Conservation (phyloP, 35 echinoderm and acorn worm genomes). For the Diadema setosum region DNA sequence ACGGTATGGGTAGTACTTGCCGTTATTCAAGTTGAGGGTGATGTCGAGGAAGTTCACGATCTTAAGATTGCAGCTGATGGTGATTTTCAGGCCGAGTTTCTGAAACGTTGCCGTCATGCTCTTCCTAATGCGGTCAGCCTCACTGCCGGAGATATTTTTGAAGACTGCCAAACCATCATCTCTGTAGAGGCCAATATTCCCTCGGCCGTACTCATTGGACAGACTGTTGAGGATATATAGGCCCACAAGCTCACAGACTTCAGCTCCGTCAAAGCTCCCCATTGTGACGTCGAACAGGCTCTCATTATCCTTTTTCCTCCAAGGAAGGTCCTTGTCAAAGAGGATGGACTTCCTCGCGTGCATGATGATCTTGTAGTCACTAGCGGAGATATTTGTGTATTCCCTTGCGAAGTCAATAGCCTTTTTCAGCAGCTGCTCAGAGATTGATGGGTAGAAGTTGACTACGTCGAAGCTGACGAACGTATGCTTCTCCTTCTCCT, state of each 20-base stretch:
- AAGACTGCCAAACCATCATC: constrained; percentile 54
- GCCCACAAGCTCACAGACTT: background rate
- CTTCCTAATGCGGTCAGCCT: constrained; percentile 7
- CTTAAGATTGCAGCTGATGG: background rate
- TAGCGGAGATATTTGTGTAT: background rate
- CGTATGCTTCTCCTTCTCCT: background rate
- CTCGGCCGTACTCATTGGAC: too few relatives aligned
- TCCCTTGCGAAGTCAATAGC: background rate
- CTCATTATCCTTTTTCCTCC: background rate
- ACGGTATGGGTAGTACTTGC: background rate
- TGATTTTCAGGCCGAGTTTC: background rate
- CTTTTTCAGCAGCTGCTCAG: background rate
- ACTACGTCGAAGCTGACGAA: constrained; percentile 10
- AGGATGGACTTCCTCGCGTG: background rate
- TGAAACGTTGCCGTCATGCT: background rate
- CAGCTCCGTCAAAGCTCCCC: constrained; percentile 5
- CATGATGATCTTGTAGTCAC: background rate
- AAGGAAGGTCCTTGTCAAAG: background rate
- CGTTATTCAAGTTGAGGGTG: background rate
- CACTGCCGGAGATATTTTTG: background rate
- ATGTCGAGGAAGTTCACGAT: background rate
- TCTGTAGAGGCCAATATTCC: constrained; percentile 32
- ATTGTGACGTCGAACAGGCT: background rate
- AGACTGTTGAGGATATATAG: background rate
- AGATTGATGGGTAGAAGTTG: background rate